Base-by-base conservation (phyloP, 2,113 vertebrate species). In the Serranochromis macrocephalus region DNA sequence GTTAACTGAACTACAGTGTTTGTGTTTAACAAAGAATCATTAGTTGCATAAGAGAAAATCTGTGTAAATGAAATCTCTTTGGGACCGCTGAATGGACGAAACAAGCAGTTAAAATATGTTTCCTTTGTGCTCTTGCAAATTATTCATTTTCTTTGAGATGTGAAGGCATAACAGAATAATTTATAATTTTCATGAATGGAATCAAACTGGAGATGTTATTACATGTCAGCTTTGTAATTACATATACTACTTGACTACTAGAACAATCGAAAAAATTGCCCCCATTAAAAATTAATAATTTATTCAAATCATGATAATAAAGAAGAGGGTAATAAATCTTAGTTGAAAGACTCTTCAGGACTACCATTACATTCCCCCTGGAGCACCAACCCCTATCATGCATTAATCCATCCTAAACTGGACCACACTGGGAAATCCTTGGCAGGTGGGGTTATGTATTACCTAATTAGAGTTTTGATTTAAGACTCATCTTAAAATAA, bases 381-480 rank as follows among this genome's bases (percentile, higher is more conserved):
- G 17, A 40, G 81, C 51, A 16, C 1, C 21, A 7, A 21, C 31
- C 7, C 19, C n/a, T 29, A n/a, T 49, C 71, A 78, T 49, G 17
- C 38, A 73, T 71, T 53, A 21, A 68, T 29, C 81, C 61, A 45
- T 66, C 26, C 33, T 84, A 26, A 80, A 87, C 61, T 33, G 68
- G 79, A 42, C 36, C 80, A 53, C 17, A 31, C 40, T 54, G 57
- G 29, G 14, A 73, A 79, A 21, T 13, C 40, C 10, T 40, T 47
- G 4, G 57, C 4, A 29, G 36, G n/a, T 57, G 40, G 16, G 53
- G 53, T 88, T 73, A 85, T 51, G n/a, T 53, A 40, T 88, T 84
- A 91, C 87, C 88, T 82, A 90, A 93, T 89, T 82, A 87, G 8
- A 13, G 1, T 7, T 91, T 87, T 84, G 83, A 85, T 87, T 87